Percentiles rank a stretch among this genome's conserved stretches.
Evolutionary conservation across 2,113 vertebrate genomes (phyloP).

Genomic region (cattle (Bos taurus)): ARS-UCD2.0 NC_037342.1:2337001-2337500

Average conservation of each 20-base stretch:
- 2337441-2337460: neutral
- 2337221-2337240: neutral
- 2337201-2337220: neutral
- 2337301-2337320: neutral
- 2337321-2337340: neutral
- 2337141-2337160: neutral
- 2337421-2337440: neutral
- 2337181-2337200: neutral
- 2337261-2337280: neutral
- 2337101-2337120: neutral
- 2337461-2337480: neutral
- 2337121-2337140: rapidly evolving
- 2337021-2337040: neutral
- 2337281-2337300: neutral
- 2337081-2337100: neutral
- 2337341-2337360: neutral
- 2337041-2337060: neutral
- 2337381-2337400: neutral
- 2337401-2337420: neutral
- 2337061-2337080: neutral
- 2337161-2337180: neutral
- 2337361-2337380: neutral
- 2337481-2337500: neutral
- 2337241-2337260: rapidly evolving
- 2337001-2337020: neutral